Evolutionary conservation across 2,888 invertebrate genomes (phyloP).

Genomic region (Pandemis cinnamomeana): DNA sequence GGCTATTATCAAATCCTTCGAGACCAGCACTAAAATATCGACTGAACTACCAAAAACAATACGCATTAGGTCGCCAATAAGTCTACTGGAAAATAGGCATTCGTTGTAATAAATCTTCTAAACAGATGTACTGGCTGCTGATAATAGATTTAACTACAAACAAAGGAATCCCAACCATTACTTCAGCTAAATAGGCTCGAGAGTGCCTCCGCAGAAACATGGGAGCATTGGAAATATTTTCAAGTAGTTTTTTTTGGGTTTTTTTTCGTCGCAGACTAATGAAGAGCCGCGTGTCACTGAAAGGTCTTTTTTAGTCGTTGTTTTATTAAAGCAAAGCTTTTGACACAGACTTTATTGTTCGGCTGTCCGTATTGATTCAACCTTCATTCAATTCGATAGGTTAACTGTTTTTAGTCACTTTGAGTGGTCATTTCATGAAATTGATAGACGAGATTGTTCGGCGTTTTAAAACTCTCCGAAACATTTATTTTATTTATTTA

Average conservation of each 20-base stretch:
- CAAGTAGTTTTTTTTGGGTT: conserved; percentile 8
- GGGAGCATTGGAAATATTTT: conserved; percentile 13
- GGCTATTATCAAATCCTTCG: conserved; percentile 21
- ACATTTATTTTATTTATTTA: too few relatives aligned
- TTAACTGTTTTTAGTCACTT: too few relatives aligned
- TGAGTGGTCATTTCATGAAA: too few relatives aligned
- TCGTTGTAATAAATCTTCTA: conserved; percentile 38
- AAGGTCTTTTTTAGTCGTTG: conserved; percentile 22
- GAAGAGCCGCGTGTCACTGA: conserved; percentile 21
- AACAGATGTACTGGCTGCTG: conserved; percentile 38
- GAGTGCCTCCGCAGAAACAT: background rate
- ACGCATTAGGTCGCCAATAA: conserved; percentile 38
- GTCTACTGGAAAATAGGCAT: conserved; percentile 41
- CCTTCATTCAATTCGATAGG: too few relatives aligned
- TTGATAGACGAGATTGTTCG: too few relatives aligned
- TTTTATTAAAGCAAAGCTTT: background rate
- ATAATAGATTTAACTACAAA: conserved; percentile 31
- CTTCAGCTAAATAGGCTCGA: background rate
- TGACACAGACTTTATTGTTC: background rate
- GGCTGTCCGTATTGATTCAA: background rate
- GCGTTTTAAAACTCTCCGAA: too few relatives aligned
- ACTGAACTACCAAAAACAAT: conserved; percentile 40
- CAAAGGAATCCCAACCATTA: background rate
- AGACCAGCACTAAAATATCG: conserved; percentile 25
- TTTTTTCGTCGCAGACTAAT: conserved; percentile 32